These are phyloP conservation scores for Clarias pachynema DNA, from an alignment of 2,797 vertebrate species.

Conservation along the genomic window DNA sequence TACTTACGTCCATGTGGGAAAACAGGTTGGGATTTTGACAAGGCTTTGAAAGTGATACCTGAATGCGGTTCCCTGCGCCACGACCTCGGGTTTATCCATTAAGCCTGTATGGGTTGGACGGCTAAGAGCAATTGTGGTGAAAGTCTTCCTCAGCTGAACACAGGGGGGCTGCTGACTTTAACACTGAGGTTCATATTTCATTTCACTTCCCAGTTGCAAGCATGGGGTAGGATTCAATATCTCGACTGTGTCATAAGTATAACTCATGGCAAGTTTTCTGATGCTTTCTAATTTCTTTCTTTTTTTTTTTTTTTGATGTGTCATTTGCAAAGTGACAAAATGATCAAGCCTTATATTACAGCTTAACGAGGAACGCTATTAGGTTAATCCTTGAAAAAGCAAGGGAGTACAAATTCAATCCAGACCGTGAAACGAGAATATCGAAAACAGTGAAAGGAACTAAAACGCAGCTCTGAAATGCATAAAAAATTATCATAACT, in stretches of 20 bases:
- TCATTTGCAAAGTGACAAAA: conserved; percentile 35
- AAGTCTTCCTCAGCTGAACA: conserved; percentile 11
- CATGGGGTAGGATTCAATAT: not conserved
- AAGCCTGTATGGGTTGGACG: conserved; percentile 33
- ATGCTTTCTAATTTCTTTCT: conserved; percentile 11
- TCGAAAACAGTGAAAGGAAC: not conserved
- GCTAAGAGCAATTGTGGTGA: conserved; percentile 6
- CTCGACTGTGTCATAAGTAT: not conserved
- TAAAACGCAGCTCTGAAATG: not conserved
- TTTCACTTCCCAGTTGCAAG: not conserved
- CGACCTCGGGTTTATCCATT: conserved; percentile 36
- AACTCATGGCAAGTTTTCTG: not conserved
- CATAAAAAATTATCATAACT: conserved; percentile 28
- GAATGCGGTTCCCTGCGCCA: conserved; percentile 32
- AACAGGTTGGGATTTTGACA: conserved; percentile 41
- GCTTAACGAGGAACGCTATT: conserved; percentile 53
- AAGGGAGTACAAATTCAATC: conserved; percentile 33
- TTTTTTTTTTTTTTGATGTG: conserved; percentile 4
- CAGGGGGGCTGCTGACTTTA: conserved; percentile 2
- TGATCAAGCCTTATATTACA: conserved; percentile 28
- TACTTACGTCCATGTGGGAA: conserved; percentile 38
- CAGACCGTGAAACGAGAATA: conserved; percentile 3
- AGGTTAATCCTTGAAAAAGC: conserved; percentile 52
- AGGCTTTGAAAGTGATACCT: conserved; percentile 47
- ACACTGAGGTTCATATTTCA: not conserved